A percentile compares a stretch with the other conserved stretches of the same genome.
phyloP scores from a whole-genome alignment of 2,797 vertebrate species.

The Nothura maculosa region DNA sequence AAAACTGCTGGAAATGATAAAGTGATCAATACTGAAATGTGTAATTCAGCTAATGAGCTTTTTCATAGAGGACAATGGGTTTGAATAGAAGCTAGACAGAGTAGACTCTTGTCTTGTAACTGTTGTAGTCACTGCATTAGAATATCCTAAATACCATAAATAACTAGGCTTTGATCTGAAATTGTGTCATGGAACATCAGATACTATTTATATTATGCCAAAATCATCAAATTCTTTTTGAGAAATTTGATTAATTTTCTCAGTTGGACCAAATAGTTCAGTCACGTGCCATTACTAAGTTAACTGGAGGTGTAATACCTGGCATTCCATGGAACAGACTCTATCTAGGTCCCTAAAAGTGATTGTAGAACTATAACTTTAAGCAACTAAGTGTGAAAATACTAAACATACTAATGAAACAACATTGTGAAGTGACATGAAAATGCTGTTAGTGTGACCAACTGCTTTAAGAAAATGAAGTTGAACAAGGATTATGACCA shows the following conservation, averaged over 20 bases:
- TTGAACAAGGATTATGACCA: slow-evolving; percentile 44
- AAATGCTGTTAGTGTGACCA: neutral
- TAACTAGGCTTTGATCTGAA: neutral
- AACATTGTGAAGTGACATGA: neutral
- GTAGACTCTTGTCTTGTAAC: neutral
- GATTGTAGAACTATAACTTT: neutral
- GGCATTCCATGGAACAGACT: neutral
- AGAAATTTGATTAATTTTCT: neutral
- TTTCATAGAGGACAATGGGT: neutral
- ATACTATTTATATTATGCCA: neutral
- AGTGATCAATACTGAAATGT: neutral
- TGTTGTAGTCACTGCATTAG: neutral
- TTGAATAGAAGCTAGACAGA: neutral
- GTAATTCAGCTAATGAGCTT: neutral
- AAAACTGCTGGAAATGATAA: neutral
- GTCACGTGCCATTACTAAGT: neutral
- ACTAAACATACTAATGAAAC: neutral
- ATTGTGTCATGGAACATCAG: neutral
- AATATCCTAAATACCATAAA: neutral
- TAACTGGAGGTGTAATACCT: neutral
- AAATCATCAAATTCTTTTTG: neutral
- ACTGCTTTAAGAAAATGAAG: slow-evolving; percentile 33
- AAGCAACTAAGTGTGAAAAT: neutral
- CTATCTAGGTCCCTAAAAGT: neutral
- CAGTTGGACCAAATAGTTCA: neutral